Conservation (phyloP, 2,888 invertebrate genomes). For the Hipparchia semele region DNA sequence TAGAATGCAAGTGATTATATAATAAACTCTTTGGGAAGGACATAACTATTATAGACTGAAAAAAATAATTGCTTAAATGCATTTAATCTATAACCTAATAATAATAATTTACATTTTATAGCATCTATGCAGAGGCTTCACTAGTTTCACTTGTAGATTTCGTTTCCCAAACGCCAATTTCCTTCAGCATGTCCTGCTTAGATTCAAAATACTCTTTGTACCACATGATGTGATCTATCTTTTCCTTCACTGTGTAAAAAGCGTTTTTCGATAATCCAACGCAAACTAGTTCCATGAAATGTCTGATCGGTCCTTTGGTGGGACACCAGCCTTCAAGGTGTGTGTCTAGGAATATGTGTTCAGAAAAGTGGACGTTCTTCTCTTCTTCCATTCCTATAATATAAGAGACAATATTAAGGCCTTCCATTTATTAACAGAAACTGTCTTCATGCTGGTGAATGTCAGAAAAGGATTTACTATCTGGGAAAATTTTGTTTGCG, state of each 20-base stretch:
- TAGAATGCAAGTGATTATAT: too few relatives aligned
- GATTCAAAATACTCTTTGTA: slow-evolving; percentile 94
- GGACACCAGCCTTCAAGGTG: slow-evolving; percentile 96
- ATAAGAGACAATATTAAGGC: background rate
- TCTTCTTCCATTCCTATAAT: slow-evolving; percentile 85
- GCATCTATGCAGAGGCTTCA: slow-evolving; percentile 11
- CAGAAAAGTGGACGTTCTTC: slow-evolving; percentile 91
- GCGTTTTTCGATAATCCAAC: slow-evolving; percentile 97
- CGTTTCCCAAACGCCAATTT: slow-evolving; percentile 84
- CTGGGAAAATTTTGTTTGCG: too few relatives aligned
- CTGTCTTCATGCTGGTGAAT: too few relatives aligned
- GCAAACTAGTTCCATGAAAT: slow-evolving; percentile 98
- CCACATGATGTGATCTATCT: slow-evolving; percentile 95
- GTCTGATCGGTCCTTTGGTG: slow-evolving; percentile 92
- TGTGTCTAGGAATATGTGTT: slow-evolving; percentile 96
- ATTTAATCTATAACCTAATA: slow-evolving; percentile 37
- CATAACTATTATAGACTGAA: background rate
- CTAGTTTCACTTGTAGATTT: slow-evolving; percentile 48
- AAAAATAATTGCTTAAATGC: background rate
- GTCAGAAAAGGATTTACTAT: too few relatives aligned
- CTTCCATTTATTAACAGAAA: too few relatives aligned
- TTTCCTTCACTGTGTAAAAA: slow-evolving; percentile 93
- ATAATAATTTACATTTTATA: slow-evolving; percentile 39
- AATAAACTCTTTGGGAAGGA: background rate
- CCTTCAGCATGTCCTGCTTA: slow-evolving; percentile 88